Evolutionary conservation across 2,797 vertebrate species (phyloP), one percentile per base, ranked within the genome.

Genomic region (Coranthus polyacanthus): DNA sequence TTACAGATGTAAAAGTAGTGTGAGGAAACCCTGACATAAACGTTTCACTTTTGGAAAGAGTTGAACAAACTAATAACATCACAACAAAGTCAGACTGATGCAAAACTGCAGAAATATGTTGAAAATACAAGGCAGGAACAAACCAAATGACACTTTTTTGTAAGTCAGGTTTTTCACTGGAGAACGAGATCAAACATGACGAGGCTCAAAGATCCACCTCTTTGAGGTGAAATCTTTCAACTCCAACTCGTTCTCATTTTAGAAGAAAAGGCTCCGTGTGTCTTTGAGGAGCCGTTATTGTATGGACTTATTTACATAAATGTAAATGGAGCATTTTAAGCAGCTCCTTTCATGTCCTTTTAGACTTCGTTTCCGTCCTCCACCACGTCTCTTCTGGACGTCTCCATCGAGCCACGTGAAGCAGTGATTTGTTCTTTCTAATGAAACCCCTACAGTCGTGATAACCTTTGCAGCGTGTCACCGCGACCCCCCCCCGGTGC

Each of bases 381-480:
- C 36, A 29, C 74, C 22, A 36, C 51, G 68, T 82, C 65, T 79
- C 69, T 79, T 84, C 81, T 66, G 78, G 79, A 88, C 81, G 75
- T 88, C 82, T 89, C 86, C 82, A 86, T 86, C 70, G 75, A 88
- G 78, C 82, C 85, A 68, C 87, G 81, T 89, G 88, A 90, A 85
- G 77, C 76, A 83, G 82, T 79, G 78, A 90, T 92, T 92, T 92
- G 91, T 91, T 91, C 86, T 45, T 83, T 73, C 83, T 89, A 90
- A 86, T 87, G 87, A 91, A 91, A 87, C 85, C 88, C 85, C 85
- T 59, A 67, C 86, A 82, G 89, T 82, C 83, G 43, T 72, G 85
- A 90, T 92, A 92, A 92, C 89, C 90, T 93, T 90, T 92, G 74
- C 91, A 72, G 78, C 66, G 83, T 87, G 81, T 81, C 88, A 85